Percentiles rank a stretch among this genome's conserved stretches.
phyloP scores from a whole-genome alignment of 2,888 invertebrate species.

The Sepioteuthis lessoniana region DNA sequence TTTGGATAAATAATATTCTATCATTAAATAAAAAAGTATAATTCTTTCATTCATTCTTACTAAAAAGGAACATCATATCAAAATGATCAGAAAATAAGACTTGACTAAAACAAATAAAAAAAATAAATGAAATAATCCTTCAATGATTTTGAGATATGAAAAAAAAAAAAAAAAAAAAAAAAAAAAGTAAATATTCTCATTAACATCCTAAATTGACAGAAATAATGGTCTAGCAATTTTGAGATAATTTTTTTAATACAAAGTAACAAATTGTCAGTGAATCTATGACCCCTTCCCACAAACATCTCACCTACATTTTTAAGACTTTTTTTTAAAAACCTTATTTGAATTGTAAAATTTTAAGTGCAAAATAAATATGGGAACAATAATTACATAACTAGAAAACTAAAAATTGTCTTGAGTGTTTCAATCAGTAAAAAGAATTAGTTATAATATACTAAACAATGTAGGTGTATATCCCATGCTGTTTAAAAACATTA shows the following conservation, averaged over 20 bases:
- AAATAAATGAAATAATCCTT: no score
- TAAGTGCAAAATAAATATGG: background rate
- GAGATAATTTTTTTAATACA: no score
- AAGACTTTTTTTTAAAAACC: background rate
- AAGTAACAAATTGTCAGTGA: no score
- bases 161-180: no score
- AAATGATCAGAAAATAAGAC: no score
- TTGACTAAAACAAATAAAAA: no score
- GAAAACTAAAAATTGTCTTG: background rate
- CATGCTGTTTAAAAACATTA: background rate
- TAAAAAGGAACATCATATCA: no score
- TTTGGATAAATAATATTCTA: background rate
- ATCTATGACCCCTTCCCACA: background rate
- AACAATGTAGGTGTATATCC: background rate
- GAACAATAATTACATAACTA: no score
- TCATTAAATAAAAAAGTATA: background rate
- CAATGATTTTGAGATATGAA: background rate
- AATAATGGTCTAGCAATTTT: no score
- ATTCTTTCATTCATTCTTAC: background rate
- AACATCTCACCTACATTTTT: background rate
- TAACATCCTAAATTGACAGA: background rate
- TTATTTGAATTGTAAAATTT: background rate
- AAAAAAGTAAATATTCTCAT: background rate
- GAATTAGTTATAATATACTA: background rate
- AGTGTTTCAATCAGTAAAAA: background rate